Base-by-base conservation (phyloP, 2,888 invertebrate species). In the Drosophila flavopinicola region DNA sequence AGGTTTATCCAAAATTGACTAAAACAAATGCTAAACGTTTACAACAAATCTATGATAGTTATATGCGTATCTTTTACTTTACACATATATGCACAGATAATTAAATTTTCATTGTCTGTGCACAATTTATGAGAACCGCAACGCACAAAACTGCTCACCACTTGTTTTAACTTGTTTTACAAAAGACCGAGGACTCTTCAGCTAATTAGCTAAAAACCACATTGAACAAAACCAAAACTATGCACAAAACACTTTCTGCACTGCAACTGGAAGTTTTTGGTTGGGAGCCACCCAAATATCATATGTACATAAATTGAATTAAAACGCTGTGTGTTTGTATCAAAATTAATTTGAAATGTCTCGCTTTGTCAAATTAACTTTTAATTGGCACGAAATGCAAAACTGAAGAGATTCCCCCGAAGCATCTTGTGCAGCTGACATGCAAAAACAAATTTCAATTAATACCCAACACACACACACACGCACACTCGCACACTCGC, bases 291-390 rank as follows among this genome's bases (percentile, higher is more conserved):
- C 30, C 39, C 29, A 32, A 24, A 45, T 35, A 47, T 25, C 41
- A 49, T 27, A 53, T 72, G 59, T 54, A 11, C 11, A 29, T 11
- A 77, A 85, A 86, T 86, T 85, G 66, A 80, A 85, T 83, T 85
- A 86, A 79, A 74, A 65, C 48, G 51, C 59, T 58, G 86, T 64
- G 86, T 64, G 75, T 64, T 82, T 64, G 75, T 68, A 65, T 64
- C 61, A 56, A 66, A 85, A 86, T 80, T 85, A 85, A 85, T 85
- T 85, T 76, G 59, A 67, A 84, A 83, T 78, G 79, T 70, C 66
- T 78, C 79, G 83, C 85, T 80, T 80, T 85, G 79, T 78, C 83
- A 80, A 85, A 80, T 80, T 80, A 80, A 78, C 64, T 85, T 83
- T 80, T 85, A 80, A 80, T 80, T 80, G 85, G 67, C 69, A 66